Conservation (phyloP, 2,797 vertebrate genomes). For the Lateolabrax maculatus region DNA sequence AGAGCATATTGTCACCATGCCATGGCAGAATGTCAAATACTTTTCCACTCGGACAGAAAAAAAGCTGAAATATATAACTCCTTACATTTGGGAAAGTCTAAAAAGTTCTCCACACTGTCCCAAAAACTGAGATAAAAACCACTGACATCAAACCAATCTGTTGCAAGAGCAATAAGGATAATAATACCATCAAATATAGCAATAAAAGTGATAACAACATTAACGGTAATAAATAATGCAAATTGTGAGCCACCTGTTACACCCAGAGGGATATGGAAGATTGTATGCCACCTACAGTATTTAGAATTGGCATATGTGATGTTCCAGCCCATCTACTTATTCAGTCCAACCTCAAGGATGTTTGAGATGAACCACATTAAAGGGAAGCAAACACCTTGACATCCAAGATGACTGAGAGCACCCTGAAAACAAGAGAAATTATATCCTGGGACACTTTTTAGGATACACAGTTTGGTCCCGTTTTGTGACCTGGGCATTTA, state of each 20-base stretch:
- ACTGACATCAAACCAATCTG: conserved; percentile 81
- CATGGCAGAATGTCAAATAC: conserved; percentile 71
- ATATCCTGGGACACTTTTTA: conserved; percentile 56
- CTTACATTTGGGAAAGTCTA: conserved; percentile 67
- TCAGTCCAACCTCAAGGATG: conserved; percentile 69
- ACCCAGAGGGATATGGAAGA: conserved; percentile 77
- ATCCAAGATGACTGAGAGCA: conserved; percentile 72
- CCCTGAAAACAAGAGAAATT: conserved; percentile 70
- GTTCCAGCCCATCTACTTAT: conserved; percentile 58
- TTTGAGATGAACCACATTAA: conserved; percentile 80
- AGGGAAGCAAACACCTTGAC: conserved; percentile 80
- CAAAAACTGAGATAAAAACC: conserved; percentile 77
- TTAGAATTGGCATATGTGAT: conserved; percentile 54
- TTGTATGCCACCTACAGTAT: conserved; percentile 61
- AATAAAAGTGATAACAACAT: conserved; percentile 83
- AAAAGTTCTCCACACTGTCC: conserved; percentile 62
- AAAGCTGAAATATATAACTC: conserved; percentile 69
- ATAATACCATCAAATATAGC: conserved; percentile 85
- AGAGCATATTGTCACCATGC: conserved; percentile 67
- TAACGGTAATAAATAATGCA: conserved; percentile 86
- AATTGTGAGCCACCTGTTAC: conserved; percentile 75
- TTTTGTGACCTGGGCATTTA: conserved; percentile 29
- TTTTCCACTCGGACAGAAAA: conserved; percentile 70
- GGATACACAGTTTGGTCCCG: conserved; percentile 52
- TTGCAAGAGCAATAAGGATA: conserved; percentile 82